Conservation (phyloP, 1,140 invertebrate species). For the Himalopsyche phryganea region DNA sequence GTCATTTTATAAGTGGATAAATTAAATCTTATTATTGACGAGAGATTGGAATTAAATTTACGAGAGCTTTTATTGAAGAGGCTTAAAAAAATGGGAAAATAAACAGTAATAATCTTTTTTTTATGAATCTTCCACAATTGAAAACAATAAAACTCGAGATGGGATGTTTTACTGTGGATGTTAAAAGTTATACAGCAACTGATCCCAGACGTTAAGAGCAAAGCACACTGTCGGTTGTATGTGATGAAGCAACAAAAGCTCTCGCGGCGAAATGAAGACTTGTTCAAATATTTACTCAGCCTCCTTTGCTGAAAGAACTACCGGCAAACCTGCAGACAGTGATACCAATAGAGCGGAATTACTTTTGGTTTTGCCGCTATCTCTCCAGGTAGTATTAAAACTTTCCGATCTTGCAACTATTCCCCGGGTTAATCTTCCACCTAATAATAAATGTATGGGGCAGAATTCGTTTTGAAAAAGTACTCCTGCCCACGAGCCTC, state of each 20-base stretch:
- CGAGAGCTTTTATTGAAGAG: neutral
- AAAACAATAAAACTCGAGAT: too few species aligned
- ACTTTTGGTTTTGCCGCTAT: conserved; percentile 31
- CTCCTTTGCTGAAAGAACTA: conserved; percentile 21
- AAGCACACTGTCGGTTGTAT: neutral
- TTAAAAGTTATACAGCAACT: too few species aligned
- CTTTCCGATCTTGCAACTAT: conserved; percentile 28
- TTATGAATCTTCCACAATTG: neutral
- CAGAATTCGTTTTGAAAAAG: conserved; percentile 29
- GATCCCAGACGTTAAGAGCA: too few species aligned
- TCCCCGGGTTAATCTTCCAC: conserved; percentile 33
- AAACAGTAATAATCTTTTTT: conserved; percentile 1
- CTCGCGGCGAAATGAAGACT: conserved; percentile 13
- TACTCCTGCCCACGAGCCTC: neutral
- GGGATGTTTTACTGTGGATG: too few species aligned
- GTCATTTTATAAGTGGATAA: too few species aligned
- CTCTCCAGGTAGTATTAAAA: conserved; percentile 28
- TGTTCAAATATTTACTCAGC: conserved; percentile 30
- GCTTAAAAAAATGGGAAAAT: neutral
- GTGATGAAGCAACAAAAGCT: conserved; percentile 14
- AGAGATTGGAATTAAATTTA: too few species aligned
- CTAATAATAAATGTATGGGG: conserved; percentile 35
- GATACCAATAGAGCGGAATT: conserved; percentile 34
- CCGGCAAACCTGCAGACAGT: conserved; percentile 19
- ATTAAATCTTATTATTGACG: too few species aligned